These are phyloP conservation scores for Astropecten irregularis DNA, from an alignment of 53 echinoderm and acorn worm genomes.

Conservation along the genomic window DNA sequence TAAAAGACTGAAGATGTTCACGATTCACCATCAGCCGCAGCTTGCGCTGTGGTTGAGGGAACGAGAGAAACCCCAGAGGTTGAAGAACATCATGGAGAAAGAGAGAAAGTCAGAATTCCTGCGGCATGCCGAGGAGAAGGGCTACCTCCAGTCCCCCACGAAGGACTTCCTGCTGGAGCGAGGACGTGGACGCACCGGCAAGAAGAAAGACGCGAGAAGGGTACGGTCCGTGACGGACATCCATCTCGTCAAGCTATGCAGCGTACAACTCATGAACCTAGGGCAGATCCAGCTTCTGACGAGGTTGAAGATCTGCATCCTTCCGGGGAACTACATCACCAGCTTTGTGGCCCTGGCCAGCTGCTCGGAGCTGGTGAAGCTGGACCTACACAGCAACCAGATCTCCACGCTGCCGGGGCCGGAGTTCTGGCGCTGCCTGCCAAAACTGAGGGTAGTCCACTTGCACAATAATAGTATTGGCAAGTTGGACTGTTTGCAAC, in stretches of 20 bases:
- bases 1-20: slow-evolving; percentile 56
- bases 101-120: slow-evolving; percentile 82
- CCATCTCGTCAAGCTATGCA: slow-evolving; percentile 62
- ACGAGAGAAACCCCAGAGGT: slow-evolving; percentile 81
- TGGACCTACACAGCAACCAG: slow-evolving; percentile 96
- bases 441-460: slow-evolving; percentile 65
- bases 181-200: neutral
- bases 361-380: slow-evolving; percentile 71
- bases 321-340: slow-evolving; percentile 86
- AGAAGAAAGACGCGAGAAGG: neutral
- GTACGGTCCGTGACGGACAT: slow-evolving; percentile 58
- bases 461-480: slow-evolving; percentile 94
- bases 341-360: slow-evolving; percentile 71
- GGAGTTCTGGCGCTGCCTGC: slow-evolving; percentile 83
- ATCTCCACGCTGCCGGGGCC: slow-evolving; percentile 85
- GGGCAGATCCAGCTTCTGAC: slow-evolving; percentile 71
- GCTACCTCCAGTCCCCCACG: slow-evolving; percentile 74
- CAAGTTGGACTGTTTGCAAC: slow-evolving; percentile 78
- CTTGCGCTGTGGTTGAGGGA: slow-evolving; percentile 88
- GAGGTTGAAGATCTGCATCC: slow-evolving; percentile 78
- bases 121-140: slow-evolving; percentile 82
- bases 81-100: slow-evolving; percentile 85
- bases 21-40: slow-evolving; percentile 73
- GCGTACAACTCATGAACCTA: slow-evolving; percentile 74
- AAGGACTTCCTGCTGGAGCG: slow-evolving; percentile 48